Base-by-base conservation (phyloP, 53 echinoderm and acorn worm genomes). In the Temnopleurus reevesii region DNA sequence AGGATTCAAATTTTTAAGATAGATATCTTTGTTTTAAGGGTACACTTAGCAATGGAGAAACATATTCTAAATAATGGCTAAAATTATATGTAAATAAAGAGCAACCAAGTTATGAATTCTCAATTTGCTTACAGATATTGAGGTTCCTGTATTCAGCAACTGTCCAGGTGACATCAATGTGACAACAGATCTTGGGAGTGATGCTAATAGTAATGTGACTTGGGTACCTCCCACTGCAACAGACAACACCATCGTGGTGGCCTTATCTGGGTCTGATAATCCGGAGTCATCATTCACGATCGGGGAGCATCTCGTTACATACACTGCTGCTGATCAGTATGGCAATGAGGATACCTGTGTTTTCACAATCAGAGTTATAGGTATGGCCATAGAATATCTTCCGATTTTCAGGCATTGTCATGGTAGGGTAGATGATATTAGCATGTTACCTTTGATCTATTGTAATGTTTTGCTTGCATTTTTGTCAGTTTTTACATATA, bases 181-280 rank as follows among this genome's bases (percentile, higher is more conserved):
- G 9, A 59, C 76, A 1, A 89, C 92, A 12, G 76, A 76, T 26
- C 30, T 56, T 7, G 46, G 23, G 2, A 87, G 65, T 29, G 17
- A 49, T 21, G 18, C 34, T 19, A 66, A 64, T n/a, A 87, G 65
- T 53, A 66, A 65, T 36, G 81, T 90, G 30, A 88, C 82, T 5
- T 93, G 93, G 93, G 56, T 77, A 7, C 56, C n/a, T 17, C 93
- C 93, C 3, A 79, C 54, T 10, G 93, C 93, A 12, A 60, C 55
- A 19, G 93, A 93, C 59, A 93, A 93, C 83, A 88, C 93, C 24
- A 54, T 41, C 6, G 44, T 25, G 4, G 90, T 90, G 12, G 88
- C 90, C 59, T 13, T 93, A 8, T 41, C 64, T 26, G 54, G 86
- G 25, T 56, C 87, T 1, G 49, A 87, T 31, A 15, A 86, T 13